A percentile compares a stretch with the other conserved stretches of the same genome.
These are phyloP conservation scores for Heliconius congener DNA, from an alignment of 1,140 invertebrate species.

Conservation along the genomic window DNA sequence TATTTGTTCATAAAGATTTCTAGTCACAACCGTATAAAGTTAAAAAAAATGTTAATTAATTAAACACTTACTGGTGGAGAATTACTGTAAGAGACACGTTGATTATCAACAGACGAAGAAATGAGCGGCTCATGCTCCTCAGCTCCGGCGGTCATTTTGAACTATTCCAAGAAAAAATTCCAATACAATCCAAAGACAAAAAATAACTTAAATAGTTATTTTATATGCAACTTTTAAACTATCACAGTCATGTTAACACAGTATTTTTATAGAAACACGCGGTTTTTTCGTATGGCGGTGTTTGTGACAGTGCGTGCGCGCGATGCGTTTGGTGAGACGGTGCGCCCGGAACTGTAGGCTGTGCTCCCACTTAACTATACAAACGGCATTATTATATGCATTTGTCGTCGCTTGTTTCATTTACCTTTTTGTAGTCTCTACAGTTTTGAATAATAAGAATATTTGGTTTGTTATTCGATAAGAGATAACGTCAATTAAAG, in stretches of 20 bases:
- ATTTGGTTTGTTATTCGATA: not conserved
- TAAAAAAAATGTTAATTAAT: not conserved
- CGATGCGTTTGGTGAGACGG: constrained; percentile 39
- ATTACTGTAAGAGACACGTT: constrained; percentile 69
- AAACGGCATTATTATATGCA: not conserved
- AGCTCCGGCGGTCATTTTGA: constrained; percentile 69
- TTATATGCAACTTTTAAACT: constrained; percentile 13
- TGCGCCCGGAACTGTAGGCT: constrained; percentile 38
- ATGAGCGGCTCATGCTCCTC: constrained; percentile 75
- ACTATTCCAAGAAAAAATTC: constrained; percentile 31
- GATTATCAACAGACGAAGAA: constrained; percentile 69
- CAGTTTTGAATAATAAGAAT: not conserved
- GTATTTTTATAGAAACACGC: constrained; percentile 26
- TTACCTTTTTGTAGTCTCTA: not conserved
- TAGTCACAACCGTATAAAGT: not conserved
- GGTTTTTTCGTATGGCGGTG: constrained; percentile 42
- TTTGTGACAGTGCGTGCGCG: constrained; percentile 31
- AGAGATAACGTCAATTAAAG: not conserved
- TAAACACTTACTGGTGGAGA: constrained; percentile 58
- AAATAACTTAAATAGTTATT: constrained; percentile 17
- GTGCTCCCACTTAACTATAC: not conserved
- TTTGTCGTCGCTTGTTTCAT: not conserved
- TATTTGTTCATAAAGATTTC: not conserved
- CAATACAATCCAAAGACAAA: constrained; percentile 32
- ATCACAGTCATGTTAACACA: constrained; percentile 43